Percentiles rank a stretch among this genome's conserved stretches.
Conservation (phyloP, 2,797 vertebrate species). For the Percopsis omiscomaycus region DNA sequence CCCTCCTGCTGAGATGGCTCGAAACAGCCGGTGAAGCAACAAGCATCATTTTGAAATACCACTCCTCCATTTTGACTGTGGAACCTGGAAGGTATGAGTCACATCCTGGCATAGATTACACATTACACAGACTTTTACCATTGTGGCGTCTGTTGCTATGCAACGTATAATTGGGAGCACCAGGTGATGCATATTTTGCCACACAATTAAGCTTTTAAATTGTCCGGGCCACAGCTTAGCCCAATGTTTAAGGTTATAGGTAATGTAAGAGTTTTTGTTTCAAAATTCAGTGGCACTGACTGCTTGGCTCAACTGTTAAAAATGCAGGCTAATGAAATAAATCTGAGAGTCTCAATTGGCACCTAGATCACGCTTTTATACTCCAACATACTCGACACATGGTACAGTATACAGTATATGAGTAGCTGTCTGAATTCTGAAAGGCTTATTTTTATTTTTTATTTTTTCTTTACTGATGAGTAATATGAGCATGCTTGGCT, state of each 20-base stretch:
- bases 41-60: background rate
- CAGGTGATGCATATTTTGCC: background rate
- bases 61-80: background rate
- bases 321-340: no score
- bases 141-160: background rate
- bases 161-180: background rate
- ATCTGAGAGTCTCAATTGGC: no score
- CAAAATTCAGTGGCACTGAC: background rate
- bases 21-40: no score
- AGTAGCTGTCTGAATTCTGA: no score
- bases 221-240: background rate
- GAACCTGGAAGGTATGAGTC: background rate
- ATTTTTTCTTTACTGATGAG: no score
- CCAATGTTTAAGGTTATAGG: background rate
- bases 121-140: constrained; percentile 1
- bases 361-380: no score
- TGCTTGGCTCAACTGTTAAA: no score
- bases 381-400: no score
- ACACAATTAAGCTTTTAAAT: background rate
- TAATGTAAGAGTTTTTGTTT: background rate
- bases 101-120: background rate
- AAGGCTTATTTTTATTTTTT: no score
- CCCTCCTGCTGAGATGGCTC: no score
- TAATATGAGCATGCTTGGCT: no score
- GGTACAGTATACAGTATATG: no score